phyloP scores from a whole-genome alignment of 2,113 vertebrate species.

The Delphinus delphis region DNA sequence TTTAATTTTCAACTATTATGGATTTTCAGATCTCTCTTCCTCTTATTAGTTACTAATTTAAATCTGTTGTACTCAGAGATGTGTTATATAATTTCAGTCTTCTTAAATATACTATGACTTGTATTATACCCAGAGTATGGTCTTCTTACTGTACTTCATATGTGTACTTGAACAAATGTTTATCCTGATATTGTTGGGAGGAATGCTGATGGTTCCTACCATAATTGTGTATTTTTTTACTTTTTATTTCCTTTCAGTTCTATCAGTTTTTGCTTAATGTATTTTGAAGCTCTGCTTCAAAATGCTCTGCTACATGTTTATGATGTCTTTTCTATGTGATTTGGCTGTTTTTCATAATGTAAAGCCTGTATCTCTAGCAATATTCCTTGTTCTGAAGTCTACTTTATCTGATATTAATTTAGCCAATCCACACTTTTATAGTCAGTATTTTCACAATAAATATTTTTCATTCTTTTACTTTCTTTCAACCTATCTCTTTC shows the following conservation, averaged over 20 bases:
- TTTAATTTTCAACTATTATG: not conserved
- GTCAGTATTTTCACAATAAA: not conserved
- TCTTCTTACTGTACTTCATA: not conserved
- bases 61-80: not conserved
- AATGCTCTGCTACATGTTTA: not conserved
- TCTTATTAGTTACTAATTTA: not conserved
- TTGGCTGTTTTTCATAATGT: not conserved
- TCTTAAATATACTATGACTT: not conserved
- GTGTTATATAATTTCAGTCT: not conserved
- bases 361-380: not conserved
- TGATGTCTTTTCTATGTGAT: not conserved
- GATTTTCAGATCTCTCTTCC: not conserved
- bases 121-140: not conserved
- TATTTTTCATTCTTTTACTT: not conserved
- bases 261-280: not conserved
- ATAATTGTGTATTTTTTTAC: not conserved
- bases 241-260: not conserved
- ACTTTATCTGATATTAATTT: not conserved
- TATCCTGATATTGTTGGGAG: not conserved
- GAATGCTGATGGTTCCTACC: not conserved
- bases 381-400: not conserved
- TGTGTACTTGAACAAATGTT: not conserved
- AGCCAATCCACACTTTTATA: not conserved
- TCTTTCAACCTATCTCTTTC: not conserved
- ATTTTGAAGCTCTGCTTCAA: not conserved